Evolutionary conservation across 1,140 invertebrate genomes (phyloP), one percentile per base, ranked within the genome.

Genomic region (Metopolophium dirhodum): DNA sequence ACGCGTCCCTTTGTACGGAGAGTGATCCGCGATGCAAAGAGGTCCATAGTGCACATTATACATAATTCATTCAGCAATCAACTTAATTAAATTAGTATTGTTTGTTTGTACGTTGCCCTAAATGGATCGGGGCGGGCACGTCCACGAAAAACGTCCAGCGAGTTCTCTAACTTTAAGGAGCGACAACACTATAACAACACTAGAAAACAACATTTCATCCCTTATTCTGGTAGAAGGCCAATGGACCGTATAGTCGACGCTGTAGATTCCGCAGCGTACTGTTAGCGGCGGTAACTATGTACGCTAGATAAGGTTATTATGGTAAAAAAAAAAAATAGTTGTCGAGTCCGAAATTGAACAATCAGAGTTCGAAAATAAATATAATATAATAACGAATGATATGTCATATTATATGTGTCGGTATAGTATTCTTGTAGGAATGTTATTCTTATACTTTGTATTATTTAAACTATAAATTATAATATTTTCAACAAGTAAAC

Each of bases 31-130:
- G 51, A 54, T 23, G 51, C 22, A 54, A 11, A 26, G 26, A 86
- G 41, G 85, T 86, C 22, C 11, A 6, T 22, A 11, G 47, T 49
- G 14, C 9, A 30, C 37, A 47, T 45, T 77, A 77, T 30, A 86
- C 45, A 47, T 86, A 86, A 86, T 86, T 88, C 30, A 51, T 51
- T 88, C 86, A 18, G 47, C 30, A 88, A 88, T 88, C 86, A 35
- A 88, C 47, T 51, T 51, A 51, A 88, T 88, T 88, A 49, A 88
- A 88, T 88, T 51, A n/a, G 47, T 26, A 88, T 35, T 51, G 86
- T 88, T 35, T 51, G 86, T 88, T 51, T 51, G 86, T 51, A 51
- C 47, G 11, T 30, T 30, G 86, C 51, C 47, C 86, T 22, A 51
- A 87, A 51, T 51, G 47, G 86, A 88, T 88, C 45, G 86, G 47